Conservation (phyloP, 1,140 invertebrate genomes). For the Macrobrachium rosenbergii region DNA sequence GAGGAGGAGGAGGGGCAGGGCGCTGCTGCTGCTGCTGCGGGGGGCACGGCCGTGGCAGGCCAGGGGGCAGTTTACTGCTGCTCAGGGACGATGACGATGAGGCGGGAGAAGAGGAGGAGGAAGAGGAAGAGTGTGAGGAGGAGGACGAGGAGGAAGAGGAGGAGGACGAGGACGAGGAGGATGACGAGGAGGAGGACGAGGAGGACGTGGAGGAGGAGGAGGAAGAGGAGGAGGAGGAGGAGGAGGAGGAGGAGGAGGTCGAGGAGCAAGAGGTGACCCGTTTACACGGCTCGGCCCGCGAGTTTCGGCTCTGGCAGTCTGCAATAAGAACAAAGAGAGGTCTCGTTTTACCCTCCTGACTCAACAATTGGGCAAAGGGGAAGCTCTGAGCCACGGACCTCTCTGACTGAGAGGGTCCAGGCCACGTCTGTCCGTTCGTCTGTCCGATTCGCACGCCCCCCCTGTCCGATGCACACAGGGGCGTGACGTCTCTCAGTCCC, state of each 20-base stretch:
- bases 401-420: too few species aligned
- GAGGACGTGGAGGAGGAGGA: conserved; percentile 52
- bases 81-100: conserved; percentile 56
- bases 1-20: conserved; percentile 26
- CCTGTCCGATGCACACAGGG: too few species aligned
- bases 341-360: not conserved
- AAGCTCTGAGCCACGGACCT: too few species aligned
- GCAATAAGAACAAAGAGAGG: conserved; percentile 65
- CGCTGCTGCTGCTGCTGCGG: conserved; percentile 55
- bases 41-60: conserved; percentile 48
- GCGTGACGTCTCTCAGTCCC: too few species aligned
- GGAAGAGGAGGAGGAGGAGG: too few species aligned
- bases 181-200: conserved; percentile 28
- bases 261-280: conserved; percentile 38
- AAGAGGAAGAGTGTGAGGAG: conserved; percentile 21
- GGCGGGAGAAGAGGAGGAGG: conserved; percentile 49
- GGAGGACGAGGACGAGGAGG: conserved; percentile 32
- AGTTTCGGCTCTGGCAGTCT: conserved; percentile 67
- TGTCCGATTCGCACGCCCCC: too few species aligned
- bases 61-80: conserved; percentile 56
- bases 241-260: too few species aligned
- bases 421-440: too few species aligned
- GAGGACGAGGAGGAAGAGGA: conserved; percentile 46
- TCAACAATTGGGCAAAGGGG: not conserved
- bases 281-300: conserved; percentile 65